These are phyloP conservation scores for Balearica regulorum DNA, from an alignment of 2,797 vertebrate species.

Conservation along the genomic window DNA sequence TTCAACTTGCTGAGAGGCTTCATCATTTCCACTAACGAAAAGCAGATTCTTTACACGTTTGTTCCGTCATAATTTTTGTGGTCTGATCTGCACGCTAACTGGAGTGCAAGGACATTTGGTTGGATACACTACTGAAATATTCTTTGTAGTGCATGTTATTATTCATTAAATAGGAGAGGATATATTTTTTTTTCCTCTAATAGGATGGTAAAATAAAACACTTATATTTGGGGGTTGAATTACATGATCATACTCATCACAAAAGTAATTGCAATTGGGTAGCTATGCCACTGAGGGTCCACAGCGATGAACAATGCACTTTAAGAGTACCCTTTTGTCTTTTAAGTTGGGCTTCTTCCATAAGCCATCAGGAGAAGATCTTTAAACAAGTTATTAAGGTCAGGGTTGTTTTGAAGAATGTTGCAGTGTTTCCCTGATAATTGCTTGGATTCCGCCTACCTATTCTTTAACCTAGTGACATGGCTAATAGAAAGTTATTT, in stretches of 20 bases:
- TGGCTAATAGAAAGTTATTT: conserved; percentile 61
- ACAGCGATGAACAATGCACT: conserved; percentile 44
- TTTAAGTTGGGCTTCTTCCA: conserved; percentile 59
- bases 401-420: conserved; percentile 61
- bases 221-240: conserved; percentile 57
- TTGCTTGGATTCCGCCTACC: conserved; percentile 33
- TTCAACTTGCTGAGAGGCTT: conserved; percentile 9
- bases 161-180: conserved; percentile 57
- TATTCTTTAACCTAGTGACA: conserved; percentile 59
- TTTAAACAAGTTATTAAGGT: conserved; percentile 60
- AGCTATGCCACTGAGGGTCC: conserved; percentile 18
- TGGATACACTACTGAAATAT: background rate
- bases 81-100: background rate
- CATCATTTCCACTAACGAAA: conserved; percentile 52
- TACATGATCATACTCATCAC: conserved; percentile 45
- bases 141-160: conserved; percentile 44
- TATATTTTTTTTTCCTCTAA: conserved; percentile 43
- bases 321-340: conserved; percentile 60
- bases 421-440: conserved; percentile 48
- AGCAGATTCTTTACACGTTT: conserved; percentile 17
- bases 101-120: conserved; percentile 57
- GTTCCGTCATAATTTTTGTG: conserved; percentile 51
- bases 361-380: conserved; percentile 42
- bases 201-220: conserved; percentile 65
- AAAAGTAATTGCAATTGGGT: conserved; percentile 66